Percentiles rank a stretch among this genome's conserved stretches.
phyloP scores from a whole-genome alignment of 2,888 invertebrate genomes.

The Drosophila pegasa region DNA sequence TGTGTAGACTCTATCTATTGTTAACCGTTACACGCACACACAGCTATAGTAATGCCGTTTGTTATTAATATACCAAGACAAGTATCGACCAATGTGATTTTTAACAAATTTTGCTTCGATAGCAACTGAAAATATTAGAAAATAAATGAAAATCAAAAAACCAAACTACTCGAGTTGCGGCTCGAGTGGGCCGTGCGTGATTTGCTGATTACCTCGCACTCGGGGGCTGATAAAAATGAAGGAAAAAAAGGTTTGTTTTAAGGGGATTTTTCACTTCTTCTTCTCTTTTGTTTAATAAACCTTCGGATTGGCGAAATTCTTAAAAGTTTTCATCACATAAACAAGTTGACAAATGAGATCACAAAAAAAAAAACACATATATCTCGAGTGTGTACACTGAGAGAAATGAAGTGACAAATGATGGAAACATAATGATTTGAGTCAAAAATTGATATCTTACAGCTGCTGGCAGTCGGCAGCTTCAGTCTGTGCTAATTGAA shows the following conservation, averaged over 20 bases:
- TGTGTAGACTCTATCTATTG: constrained; percentile 32
- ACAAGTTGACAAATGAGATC: constrained; percentile 70
- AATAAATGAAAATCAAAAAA: constrained; percentile 4
- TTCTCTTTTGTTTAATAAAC: constrained; percentile 42
- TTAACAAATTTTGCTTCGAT: constrained; percentile 41
- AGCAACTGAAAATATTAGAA: constrained; percentile 23
- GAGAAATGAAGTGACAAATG: constrained; percentile 32
- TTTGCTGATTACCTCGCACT: constrained; percentile 46
- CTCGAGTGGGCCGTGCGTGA: constrained; percentile 40
- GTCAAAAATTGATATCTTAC: constrained; percentile 35
- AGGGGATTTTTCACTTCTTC: constrained; percentile 20
- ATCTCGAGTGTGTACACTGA: constrained; percentile 33
- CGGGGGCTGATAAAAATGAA: constrained; percentile 19
- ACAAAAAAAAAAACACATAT: constrained; percentile 31
- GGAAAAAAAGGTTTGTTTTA: constrained; percentile 14
- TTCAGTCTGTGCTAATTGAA: constrained; percentile 5
- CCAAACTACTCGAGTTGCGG: constrained; percentile 35
- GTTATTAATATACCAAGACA: constrained; percentile 74
- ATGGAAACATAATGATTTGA: constrained; percentile 9
- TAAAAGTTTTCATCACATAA: constrained; percentile 61
- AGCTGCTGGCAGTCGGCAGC: constrained; percentile 22
- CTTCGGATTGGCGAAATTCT: constrained; percentile 33
- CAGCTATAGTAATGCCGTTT: constrained; percentile 41
- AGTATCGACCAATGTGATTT: constrained; percentile 53
- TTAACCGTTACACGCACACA: constrained; percentile 23